phyloP scores from a whole-genome alignment of 2,888 invertebrate genomes.

The Phytoseiulus persimilis region DNA sequence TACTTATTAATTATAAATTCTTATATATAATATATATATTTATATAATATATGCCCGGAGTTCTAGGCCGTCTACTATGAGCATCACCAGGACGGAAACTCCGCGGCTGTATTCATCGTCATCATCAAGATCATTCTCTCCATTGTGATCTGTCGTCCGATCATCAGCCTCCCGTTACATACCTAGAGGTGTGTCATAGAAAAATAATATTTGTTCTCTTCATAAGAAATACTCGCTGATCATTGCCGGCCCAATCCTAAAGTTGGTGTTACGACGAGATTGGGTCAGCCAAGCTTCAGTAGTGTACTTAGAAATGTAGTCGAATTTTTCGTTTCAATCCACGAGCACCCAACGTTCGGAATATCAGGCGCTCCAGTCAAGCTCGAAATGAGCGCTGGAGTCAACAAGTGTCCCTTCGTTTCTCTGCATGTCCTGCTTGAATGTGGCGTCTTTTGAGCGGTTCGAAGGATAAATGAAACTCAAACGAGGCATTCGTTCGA shows the following conservation, averaged over 20 bases:
- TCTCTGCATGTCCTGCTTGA: too few species aligned
- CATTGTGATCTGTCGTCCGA: neutral
- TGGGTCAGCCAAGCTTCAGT: neutral
- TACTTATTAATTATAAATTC: slow-evolving; percentile 35
- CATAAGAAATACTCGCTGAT: neutral
- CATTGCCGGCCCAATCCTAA: neutral
- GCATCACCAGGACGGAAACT: slow-evolving; percentile 5
- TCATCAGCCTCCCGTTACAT: neutral
- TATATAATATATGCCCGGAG: slow-evolving; percentile 9
- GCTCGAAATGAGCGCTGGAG: neutral
- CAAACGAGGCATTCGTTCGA: neutral
- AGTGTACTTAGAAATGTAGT: neutral
- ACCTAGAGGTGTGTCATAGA: neutral
- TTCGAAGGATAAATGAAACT: neutral
- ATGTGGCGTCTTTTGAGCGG: neutral
- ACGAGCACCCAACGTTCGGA: neutral
- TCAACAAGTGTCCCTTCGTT: too few species aligned
- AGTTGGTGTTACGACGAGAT: neutral
- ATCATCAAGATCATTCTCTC: neutral
- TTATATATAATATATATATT: slow-evolving; percentile 30
- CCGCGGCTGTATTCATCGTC: neutral
- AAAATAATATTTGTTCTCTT: neutral
- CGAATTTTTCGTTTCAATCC: neutral
- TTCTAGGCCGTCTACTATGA: neutral
- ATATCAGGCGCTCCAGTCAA: neutral